Evolutionary conservation across 1,140 invertebrate species (phyloP).

Genomic region (Hypsibius dujardini): DNA sequence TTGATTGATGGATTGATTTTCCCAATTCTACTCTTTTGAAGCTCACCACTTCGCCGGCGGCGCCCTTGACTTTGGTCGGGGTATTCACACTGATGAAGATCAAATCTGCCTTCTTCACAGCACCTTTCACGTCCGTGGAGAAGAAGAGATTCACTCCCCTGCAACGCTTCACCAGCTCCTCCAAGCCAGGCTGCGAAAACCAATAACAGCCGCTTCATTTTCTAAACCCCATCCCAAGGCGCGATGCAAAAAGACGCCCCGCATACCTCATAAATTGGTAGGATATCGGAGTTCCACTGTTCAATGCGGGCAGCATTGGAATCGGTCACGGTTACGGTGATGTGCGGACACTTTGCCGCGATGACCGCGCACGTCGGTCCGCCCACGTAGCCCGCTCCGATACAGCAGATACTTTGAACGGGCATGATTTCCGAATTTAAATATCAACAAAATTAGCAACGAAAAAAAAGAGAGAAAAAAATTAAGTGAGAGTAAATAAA

Average conservation of each 20-base stretch:
- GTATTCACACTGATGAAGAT: slow-evolving; percentile 99
- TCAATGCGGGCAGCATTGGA: slow-evolving; percentile 69
- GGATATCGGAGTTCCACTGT: slow-evolving; percentile 93
- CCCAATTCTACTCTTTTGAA: too few relatives aligned
- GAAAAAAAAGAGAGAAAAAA: too few relatives aligned
- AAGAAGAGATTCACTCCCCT: slow-evolving; percentile 83
- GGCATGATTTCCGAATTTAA: too few relatives aligned
- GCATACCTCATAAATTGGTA: slow-evolving; percentile 98
- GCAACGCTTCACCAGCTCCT: slow-evolving; percentile 72
- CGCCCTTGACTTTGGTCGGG: slow-evolving; percentile 92
- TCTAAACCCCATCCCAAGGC: too few relatives aligned
- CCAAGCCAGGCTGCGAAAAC: slow-evolving; percentile 85
- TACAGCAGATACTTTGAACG: slow-evolving; percentile 74
- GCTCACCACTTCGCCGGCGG: too few relatives aligned
- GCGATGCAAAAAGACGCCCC: too few relatives aligned
- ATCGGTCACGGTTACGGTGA: slow-evolving; percentile 85
- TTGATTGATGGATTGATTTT: too few relatives aligned
- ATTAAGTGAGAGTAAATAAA: too few relatives aligned
- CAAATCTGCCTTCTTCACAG: slow-evolving; percentile 81
- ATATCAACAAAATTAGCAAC: too few relatives aligned
- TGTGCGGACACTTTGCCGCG: slow-evolving; percentile 83
- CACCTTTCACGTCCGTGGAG: slow-evolving; percentile 68
- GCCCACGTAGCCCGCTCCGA: slow-evolving; percentile 97
- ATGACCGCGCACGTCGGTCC: slow-evolving; percentile 96
- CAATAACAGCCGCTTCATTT: too few relatives aligned